Evolutionary conservation across 2,797 vertebrate species (phyloP), one percentile per base, ranked within the genome.

Genomic region (Gymnoscopelus braueri): DNA sequence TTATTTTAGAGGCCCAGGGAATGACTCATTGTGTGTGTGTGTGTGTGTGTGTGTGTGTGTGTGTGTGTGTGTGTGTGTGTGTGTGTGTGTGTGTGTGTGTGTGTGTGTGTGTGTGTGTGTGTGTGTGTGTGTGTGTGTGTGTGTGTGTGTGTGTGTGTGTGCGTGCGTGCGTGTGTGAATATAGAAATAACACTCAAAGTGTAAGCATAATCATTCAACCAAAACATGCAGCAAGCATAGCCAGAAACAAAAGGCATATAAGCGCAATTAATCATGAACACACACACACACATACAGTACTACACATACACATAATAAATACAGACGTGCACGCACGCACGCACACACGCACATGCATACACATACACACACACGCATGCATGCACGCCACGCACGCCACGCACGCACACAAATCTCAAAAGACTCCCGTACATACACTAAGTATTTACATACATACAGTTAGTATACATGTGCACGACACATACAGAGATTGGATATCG

Each of bases 1-100:
- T 44, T 75, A 59, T 81, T 72, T 68, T 62, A 62, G 56, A 83
- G 70, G 59, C 71, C 56, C 23, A 2, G 65, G 49, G 60, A 39
- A 60, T 67, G 35, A 39, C 26, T 35, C 12, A 35, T 3, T 39
- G 4, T 44, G 47, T 53, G 14, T 48, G 19, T 61, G 39, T 58
- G 15, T 60, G 53, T 55, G 11, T 13, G 49, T 51, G 58, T 19
- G 47, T 13, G 7, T 15, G 54, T 56, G 54, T 56, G 54, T 56
- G 54, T 26, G 19, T 55, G 53, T 24, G 53, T 55, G 11, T 13
- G 49, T 51, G 58, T 19, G 47, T 13, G 7, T 15, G 54, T 56
- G 54, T 56, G 54, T 56, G 54, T 26, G 19, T 55, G 53, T 24
- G 19, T 55, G 19, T 12, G 55, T 57, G 55, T 58, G 55, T 58